Evolutionary conservation across 2,888 invertebrate species (phyloP), one percentile per base, ranked within the genome.

Genomic region (Cerceris ruficornis): DNA sequence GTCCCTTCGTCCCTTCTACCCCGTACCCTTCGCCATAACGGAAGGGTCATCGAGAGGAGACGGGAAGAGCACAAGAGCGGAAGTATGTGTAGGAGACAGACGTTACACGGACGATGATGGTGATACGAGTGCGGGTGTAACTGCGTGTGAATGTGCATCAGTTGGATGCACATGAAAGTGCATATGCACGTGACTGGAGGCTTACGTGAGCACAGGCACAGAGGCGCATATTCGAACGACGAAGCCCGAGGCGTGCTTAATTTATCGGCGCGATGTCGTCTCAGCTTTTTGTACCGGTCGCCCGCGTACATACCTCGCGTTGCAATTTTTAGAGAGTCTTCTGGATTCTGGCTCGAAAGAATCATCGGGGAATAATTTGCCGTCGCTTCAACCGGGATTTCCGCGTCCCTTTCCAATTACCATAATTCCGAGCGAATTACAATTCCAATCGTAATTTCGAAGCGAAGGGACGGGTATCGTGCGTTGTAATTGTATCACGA

Each of bases 191-290:
- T 67, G 66, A 75, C 66, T 15, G 57, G 60, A 62, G 66, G 15
- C 57, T 66, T 64, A 70, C 42, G 73, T 46, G 61, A 55, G 52
- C 50, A 7, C 57, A 64, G 64, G 76, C 75, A 77, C 68, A 43
- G 65, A 71, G 58, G 68, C 75, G 80, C 75, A 81, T 81, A 80
- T 80, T 81, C 75, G 70, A 60, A 72, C 69, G 67, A 59, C 75
- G 60, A 75, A 81, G 75, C 78, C 66, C 73, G 41, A 41, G 65
- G 55, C 66, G 68, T 69, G 70, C 80, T 85, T 87, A 83, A 86
- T 85, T 86, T 86, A 83, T 84, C 69, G 74, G 64, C 62, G 41
- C 42, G 41, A 14, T 55, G 67, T 69, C 61, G 55, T 54, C 71
- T 67, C 57, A 49, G 43, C 42, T 77, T 68, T 83, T 79, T 54